Conservation (phyloP, 2,888 invertebrate genomes). For the Drosophila vallismaia region DNA sequence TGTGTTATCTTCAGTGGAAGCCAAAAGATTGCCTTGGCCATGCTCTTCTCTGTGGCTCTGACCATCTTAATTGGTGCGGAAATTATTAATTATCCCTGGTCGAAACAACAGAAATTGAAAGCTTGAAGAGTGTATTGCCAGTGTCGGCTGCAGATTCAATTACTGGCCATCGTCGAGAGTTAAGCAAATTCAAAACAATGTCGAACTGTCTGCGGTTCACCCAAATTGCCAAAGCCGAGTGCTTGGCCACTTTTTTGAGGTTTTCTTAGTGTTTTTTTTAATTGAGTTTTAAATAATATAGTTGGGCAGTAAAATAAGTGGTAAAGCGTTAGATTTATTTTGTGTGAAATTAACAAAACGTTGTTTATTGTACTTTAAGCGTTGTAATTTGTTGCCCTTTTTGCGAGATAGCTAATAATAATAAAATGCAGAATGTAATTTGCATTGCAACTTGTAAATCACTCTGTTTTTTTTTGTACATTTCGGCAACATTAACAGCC, state of each 20-base stretch:
- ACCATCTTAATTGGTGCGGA: constrained; percentile 73
- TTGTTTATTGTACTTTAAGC: background rate
- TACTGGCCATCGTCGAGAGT: constrained; percentile 6
- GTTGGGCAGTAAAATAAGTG: background rate
- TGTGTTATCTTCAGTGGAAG: constrained; percentile 27
- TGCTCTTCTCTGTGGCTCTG: constrained; percentile 9
- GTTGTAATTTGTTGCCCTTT: background rate
- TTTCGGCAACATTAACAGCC: constrained; percentile 25
- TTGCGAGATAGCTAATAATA: constrained; percentile 3
- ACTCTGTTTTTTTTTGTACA: constrained; percentile 26
- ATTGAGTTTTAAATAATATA: background rate
- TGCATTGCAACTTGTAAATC: constrained; percentile 10
- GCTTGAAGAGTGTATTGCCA: constrained; percentile 8
- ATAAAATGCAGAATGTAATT: constrained; percentile 2
- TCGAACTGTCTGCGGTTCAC: constrained; percentile 42
- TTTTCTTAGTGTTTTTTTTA: background rate
- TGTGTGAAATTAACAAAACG: too few species aligned
- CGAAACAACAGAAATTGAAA: constrained; percentile 45
- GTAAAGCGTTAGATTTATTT: background rate
- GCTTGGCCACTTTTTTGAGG: constrained; percentile 6
- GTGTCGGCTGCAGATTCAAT: constrained; percentile 29
- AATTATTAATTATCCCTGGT: constrained; percentile 70
- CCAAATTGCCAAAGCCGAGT: constrained; percentile 34
- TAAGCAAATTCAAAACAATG: constrained; percentile 29
- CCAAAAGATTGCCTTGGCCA: constrained; percentile 13